Evolutionary conservation across 2,797 vertebrate species (phyloP), one percentile per base, ranked within the genome.

Genomic region (Enteromius anoplus): DNA sequence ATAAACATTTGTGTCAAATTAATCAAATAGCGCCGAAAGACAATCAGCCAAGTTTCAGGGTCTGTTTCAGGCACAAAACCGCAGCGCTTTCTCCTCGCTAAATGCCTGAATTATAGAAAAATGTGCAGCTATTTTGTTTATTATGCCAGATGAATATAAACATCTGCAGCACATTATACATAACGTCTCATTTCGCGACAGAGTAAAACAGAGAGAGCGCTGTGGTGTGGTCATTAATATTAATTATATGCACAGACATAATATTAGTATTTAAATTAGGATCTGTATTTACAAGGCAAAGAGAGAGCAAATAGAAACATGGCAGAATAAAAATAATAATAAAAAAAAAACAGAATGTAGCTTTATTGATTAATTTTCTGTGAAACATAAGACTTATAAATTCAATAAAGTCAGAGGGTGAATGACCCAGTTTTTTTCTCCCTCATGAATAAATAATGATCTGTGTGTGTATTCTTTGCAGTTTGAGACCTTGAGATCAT

Each of bases 381-480:
- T 19, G 29, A 76, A 26, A 19, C 21, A 17, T 26, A 88, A 85
- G 29, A 42, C 4, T 64, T 37, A 34, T 37, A 37, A 37, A 37
- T 37, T 37, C 37, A 37, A 37, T 37, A 37, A 37, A 37, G 55
- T 51, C 89, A 91, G 92, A 88, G 91, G 92, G 94, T 92, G 94
- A 94, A 87, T 81, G 96, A 96, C 96, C 93, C 91, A 89, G 95
- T 95, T 96, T 95, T 92, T 81, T 87, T 94, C 93, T 94, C 85
- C 93, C 90, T 92, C 92, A 92, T 93, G 93, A 94, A 95, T 93
- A 95, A 93, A 93, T 94, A 87, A 94, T 93, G 82, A 95, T 91
- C 91, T 49, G 47, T 76, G 64, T 75, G 29, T 82, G 37, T 84
- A 32, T 84, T 55, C 8, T 21, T 8, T 55, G 53, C 19, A 55